These are phyloP conservation scores for Penaeus chinensis DNA, from an alignment of 1,140 invertebrate genomes.

Conservation along the genomic window DNA sequence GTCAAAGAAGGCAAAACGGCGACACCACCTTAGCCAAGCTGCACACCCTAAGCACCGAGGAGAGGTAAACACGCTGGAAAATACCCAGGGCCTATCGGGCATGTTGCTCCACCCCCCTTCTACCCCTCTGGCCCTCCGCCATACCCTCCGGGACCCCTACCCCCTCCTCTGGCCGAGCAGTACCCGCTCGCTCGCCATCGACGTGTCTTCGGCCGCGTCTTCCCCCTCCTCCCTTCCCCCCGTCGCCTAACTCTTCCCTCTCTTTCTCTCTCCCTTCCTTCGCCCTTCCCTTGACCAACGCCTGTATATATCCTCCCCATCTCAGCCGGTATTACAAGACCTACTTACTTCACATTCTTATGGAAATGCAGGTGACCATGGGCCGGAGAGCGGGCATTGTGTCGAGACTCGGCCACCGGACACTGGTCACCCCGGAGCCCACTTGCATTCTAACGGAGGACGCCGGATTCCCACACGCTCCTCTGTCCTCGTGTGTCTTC, in stretches of 20 bases:
- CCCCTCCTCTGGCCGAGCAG: neutral
- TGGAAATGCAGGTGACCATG: slow-evolving; percentile 49
- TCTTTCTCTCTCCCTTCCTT: neutral
- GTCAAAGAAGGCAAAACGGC: slow-evolving; percentile 1
- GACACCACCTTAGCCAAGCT: neutral
- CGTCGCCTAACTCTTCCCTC: too few species aligned
- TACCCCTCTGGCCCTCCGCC: slow-evolving; percentile 2
- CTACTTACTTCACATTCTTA: slow-evolving; percentile 52
- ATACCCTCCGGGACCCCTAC: slow-evolving; percentile 4
- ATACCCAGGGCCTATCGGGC: slow-evolving; percentile 15
- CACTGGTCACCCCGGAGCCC: slow-evolving; percentile 34
- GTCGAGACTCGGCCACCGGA: slow-evolving; percentile 9
- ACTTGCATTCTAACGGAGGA: slow-evolving; percentile 22
- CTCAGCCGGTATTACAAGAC: slow-evolving; percentile 47
- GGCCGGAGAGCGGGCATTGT: slow-evolving; percentile 25
- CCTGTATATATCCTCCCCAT: slow-evolving; percentile 21
- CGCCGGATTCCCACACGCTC: slow-evolving; percentile 33
- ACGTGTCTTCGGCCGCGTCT: neutral
- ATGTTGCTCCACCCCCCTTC: slow-evolving; percentile 21
- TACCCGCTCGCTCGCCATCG: too few species aligned
- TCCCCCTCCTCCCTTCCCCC: neutral
- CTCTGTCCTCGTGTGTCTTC: neutral
- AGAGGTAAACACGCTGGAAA: slow-evolving; percentile 23
- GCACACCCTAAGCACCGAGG: slow-evolving; percentile 30
- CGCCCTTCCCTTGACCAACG: slow-evolving; percentile 19